Evolutionary conservation across 2,888 invertebrate species (phyloP).

Genomic region (Crocallis elinguaria): DNA sequence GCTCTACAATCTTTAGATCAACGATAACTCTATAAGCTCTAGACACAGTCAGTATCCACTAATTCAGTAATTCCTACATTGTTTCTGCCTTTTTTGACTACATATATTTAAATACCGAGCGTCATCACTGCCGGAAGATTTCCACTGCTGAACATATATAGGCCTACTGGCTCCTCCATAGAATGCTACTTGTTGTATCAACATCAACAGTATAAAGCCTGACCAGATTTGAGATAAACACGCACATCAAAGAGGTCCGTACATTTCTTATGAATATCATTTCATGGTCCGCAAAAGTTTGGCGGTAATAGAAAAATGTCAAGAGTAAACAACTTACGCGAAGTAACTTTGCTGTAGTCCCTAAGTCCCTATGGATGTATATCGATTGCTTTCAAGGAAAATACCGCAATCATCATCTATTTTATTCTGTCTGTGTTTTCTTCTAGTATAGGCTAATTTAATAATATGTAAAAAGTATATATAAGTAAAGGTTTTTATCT

Average conservation of each 20-base stretch:
- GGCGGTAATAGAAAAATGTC: neutral
- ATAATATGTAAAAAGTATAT: too few species aligned
- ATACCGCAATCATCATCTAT: neutral
- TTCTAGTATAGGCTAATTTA: neutral
- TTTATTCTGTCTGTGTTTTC: neutral
- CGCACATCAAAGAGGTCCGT: neutral
- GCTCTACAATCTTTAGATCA: too few species aligned
- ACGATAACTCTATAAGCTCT: too few species aligned
- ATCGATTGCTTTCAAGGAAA: slow-evolving; percentile 7
- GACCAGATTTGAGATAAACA: neutral
- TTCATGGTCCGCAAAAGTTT: neutral
- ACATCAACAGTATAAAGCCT: neutral
- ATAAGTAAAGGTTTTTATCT: too few species aligned
- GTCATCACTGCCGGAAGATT: too few species aligned
- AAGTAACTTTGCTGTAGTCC: neutral
- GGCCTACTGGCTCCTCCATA: too few species aligned
- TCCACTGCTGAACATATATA: too few species aligned
- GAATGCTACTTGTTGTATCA: neutral
- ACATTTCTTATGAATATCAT: neutral
- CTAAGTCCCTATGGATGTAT: neutral
- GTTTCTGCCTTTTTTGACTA: too few species aligned
- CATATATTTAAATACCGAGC: too few species aligned
- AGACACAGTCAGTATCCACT: too few species aligned
- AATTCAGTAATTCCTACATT: too few species aligned
- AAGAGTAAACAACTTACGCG: neutral